Conservation (phyloP, 2,888 invertebrate genomes). For the Apodemia zela region DNA sequence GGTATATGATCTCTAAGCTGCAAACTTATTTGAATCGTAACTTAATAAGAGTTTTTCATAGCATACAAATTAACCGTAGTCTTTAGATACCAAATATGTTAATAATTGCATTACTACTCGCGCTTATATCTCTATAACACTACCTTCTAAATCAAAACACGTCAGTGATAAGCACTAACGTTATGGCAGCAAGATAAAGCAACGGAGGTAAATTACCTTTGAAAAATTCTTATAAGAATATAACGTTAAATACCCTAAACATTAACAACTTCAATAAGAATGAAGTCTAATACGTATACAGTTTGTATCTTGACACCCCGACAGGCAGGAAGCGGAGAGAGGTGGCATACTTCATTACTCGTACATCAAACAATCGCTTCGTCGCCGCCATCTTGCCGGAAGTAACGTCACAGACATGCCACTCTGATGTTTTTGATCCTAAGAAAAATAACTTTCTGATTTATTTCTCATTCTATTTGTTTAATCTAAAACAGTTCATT, state of each 20-base stretch:
- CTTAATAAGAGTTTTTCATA: no score
- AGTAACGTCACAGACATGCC: constrained; percentile 65
- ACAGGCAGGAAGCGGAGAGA: constrained; percentile 68
- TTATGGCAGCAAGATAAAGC: no score
- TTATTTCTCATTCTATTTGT: constrained; percentile 29
- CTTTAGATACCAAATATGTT: no score
- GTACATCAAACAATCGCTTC: constrained; percentile 77
- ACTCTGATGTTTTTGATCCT: constrained; percentile 70
- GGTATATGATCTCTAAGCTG: no score
- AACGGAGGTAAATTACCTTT: no score
- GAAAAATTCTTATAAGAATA: constrained; percentile 6
- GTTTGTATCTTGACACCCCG: constrained; percentile 72
- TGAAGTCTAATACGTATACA: constrained; percentile 50
- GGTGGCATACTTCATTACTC: constrained; percentile 79
- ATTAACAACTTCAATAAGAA: constrained; percentile 39
- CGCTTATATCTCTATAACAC: no score
- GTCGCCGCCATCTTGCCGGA: constrained; percentile 76
- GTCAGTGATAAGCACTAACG: no score
- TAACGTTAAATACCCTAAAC: neutral
- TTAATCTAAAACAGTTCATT: neutral
- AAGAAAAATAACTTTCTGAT: constrained; percentile 56
- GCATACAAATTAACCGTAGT: no score
- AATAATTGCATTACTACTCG: no score
- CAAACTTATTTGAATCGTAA: no score
- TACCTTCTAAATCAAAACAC: no score